Conservation (phyloP, 2,797 vertebrate genomes). For the Leuciscus waleckii region DNA sequence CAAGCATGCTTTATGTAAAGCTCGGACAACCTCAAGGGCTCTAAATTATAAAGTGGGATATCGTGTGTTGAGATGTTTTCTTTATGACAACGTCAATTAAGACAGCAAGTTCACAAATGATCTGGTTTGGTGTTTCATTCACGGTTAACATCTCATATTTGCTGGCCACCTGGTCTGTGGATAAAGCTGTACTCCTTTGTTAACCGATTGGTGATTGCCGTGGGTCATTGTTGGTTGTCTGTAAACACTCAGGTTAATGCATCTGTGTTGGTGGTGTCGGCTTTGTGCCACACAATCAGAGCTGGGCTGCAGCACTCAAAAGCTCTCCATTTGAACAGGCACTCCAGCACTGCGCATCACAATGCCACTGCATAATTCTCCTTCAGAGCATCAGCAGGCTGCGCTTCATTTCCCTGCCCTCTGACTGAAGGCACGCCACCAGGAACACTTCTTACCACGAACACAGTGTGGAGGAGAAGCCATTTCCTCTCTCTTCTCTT, state of each 20-base stretch:
- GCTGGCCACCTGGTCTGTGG: slow-evolving; percentile 54
- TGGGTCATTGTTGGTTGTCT: slow-evolving; percentile 68
- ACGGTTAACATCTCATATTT: slow-evolving; percentile 42
- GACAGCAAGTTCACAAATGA: background rate
- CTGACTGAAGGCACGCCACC: slow-evolving; percentile 52
- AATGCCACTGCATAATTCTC: slow-evolving; percentile 59
- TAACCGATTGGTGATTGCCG: slow-evolving; percentile 73
- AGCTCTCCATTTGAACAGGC: slow-evolving; percentile 61
- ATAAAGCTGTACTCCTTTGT: slow-evolving; percentile 44
- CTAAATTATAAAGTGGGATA: background rate
- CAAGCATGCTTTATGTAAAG: background rate
- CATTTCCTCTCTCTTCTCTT: slow-evolving; percentile 3
- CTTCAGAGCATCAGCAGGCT: slow-evolving; percentile 48
- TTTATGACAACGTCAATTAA: background rate
- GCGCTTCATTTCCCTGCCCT: slow-evolving; percentile 47
- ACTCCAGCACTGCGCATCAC: slow-evolving; percentile 45
- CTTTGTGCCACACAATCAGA: slow-evolving; percentile 60
- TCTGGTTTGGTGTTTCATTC: slow-evolving; percentile 41
- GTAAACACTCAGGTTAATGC: slow-evolving; percentile 71
- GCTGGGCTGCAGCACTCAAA: slow-evolving; percentile 56
- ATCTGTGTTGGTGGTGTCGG: slow-evolving; percentile 58
- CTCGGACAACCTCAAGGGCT: background rate
- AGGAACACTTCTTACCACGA: slow-evolving; percentile 30
- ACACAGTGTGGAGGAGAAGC: slow-evolving; percentile 35
- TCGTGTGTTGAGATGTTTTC: background rate